A percentile compares a stretch with the other conserved stretches of the same genome.
These are phyloP conservation scores for Nemotelus pantherinus DNA, from an alignment of 2,888 invertebrate species.

Conservation along the genomic window DNA sequence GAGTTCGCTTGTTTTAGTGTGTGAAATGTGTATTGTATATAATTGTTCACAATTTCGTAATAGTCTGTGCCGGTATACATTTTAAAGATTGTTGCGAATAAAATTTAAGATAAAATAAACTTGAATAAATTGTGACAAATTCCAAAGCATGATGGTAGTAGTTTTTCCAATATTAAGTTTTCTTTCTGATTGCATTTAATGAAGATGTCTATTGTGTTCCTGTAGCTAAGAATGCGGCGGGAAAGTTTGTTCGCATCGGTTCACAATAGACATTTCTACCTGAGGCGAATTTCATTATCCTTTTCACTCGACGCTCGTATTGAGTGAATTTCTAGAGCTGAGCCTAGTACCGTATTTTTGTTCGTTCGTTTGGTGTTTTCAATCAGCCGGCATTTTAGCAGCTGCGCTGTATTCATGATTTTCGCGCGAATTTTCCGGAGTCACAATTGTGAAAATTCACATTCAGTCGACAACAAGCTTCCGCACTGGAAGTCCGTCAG, in stretches of 20 bases:
- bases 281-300: background rate
- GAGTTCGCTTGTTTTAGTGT: conserved; percentile 34
- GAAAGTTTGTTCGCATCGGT: background rate
- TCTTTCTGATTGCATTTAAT: no score
- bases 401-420: conserved; percentile 6
- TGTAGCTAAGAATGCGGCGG: background rate
- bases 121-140: no score
- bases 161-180: no score
- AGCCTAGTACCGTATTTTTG: no score
- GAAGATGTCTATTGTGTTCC: no score
- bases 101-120: background rate
- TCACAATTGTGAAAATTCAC: conserved; percentile 29
- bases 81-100: background rate
- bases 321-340: no score
- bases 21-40: background rate
- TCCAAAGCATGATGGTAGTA: no score
- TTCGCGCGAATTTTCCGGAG: conserved; percentile 38
- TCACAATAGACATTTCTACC: conserved; percentile 19
- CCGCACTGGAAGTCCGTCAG: conserved; percentile 12
- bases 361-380: no score
- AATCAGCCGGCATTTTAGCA: conserved; percentile 11
- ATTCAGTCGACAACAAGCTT: conserved; percentile 22
- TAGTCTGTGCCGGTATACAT: background rate
- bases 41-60: background rate
- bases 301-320: background rate